A percentile compares a stretch with the other conserved stretches of the same genome.
These are phyloP conservation scores for Mohoua ochrocephala DNA, from an alignment of 2,113 vertebrate genomes.

Conservation along the genomic window DNA sequence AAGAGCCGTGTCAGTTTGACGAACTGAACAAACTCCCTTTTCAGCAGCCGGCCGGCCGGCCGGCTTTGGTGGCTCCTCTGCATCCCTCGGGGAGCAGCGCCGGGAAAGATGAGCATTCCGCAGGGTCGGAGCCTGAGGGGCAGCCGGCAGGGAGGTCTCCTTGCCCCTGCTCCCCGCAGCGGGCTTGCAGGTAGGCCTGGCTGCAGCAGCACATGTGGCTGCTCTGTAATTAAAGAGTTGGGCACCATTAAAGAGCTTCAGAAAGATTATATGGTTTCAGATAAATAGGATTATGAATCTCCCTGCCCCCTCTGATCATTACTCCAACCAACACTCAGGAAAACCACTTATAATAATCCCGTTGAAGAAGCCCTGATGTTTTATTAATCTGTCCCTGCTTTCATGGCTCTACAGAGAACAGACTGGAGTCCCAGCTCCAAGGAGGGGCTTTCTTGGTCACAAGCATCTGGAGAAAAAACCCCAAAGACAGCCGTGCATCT, in stretches of 20 bases:
- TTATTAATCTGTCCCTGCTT: background rate
- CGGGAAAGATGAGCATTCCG: background rate
- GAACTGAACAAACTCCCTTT: background rate
- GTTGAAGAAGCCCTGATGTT: slow-evolving; percentile 36
- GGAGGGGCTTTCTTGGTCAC: background rate
- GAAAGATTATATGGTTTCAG: slow-evolving; percentile 72
- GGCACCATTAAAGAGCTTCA: slow-evolving; percentile 70
- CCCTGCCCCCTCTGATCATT: slow-evolving; percentile 56
- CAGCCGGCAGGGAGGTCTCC: background rate
- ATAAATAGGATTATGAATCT: slow-evolving; percentile 69
- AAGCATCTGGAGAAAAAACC: background rate
- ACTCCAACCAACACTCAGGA: slow-evolving; percentile 51
- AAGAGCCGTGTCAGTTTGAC: background rate
- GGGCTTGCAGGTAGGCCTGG: background rate
- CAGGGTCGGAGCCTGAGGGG: background rate
- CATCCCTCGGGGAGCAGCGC: background rate
- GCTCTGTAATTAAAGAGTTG: slow-evolving; percentile 66
- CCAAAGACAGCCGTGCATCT: background rate
- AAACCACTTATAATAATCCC: slow-evolving; percentile 67
- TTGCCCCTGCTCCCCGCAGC: background rate
- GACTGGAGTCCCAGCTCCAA: background rate
- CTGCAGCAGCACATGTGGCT: background rate
- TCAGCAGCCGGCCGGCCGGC: background rate
- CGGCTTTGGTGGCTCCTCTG: background rate
- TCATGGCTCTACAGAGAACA: background rate